Evolutionary conservation across 2,113 vertebrate species (phyloP).

Genomic region (Triplophysa dalaica): DNA sequence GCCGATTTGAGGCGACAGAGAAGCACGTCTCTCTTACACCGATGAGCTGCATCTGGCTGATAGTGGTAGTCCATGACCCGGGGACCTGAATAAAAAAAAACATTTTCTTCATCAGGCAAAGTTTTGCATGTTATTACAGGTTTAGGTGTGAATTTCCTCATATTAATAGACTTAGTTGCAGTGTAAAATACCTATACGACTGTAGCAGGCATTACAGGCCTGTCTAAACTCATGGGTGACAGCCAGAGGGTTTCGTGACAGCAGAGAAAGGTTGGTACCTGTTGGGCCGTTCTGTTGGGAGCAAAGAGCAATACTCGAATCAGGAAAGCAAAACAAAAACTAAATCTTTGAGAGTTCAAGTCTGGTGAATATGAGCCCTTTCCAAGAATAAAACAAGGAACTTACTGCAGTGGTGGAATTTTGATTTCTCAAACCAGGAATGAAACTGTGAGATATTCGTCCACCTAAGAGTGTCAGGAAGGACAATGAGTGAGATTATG

Average conservation of each 20-base stretch:
- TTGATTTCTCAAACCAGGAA: slow-evolving; percentile 74
- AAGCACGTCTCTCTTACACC: slow-evolving; percentile 90
- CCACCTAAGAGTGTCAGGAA: slow-evolving; percentile 64
- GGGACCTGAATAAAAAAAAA: slow-evolving; percentile 73
- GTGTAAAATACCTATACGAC: slow-evolving; percentile 84
- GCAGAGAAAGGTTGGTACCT: slow-evolving; percentile 81
- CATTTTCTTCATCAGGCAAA: not conserved
- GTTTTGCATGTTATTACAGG: not conserved
- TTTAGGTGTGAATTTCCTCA: not conserved
- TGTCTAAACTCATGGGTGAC: slow-evolving; percentile 93
- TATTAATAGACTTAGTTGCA: not conserved
- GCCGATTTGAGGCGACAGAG: slow-evolving; percentile 86
- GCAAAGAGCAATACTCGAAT: not conserved
- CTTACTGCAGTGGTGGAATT: slow-evolving; percentile 68
- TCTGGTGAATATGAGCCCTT: too few relatives aligned
- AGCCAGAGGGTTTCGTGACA: slow-evolving; percentile 94
- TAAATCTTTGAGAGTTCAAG: not conserved
- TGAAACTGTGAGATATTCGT: slow-evolving; percentile 75
- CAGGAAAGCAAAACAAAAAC: not conserved
- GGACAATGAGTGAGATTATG: not conserved
- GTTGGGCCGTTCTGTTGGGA: slow-evolving; percentile 75
- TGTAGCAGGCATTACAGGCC: slow-evolving; percentile 94
- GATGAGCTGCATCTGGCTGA: slow-evolving; percentile 92
- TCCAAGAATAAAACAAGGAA: not conserved
- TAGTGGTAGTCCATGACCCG: slow-evolving; percentile 93